Percentiles rank a stretch among this genome's conserved stretches.
phyloP scores from a whole-genome alignment of 2,797 vertebrate genomes.

The Lemur catta region DNA sequence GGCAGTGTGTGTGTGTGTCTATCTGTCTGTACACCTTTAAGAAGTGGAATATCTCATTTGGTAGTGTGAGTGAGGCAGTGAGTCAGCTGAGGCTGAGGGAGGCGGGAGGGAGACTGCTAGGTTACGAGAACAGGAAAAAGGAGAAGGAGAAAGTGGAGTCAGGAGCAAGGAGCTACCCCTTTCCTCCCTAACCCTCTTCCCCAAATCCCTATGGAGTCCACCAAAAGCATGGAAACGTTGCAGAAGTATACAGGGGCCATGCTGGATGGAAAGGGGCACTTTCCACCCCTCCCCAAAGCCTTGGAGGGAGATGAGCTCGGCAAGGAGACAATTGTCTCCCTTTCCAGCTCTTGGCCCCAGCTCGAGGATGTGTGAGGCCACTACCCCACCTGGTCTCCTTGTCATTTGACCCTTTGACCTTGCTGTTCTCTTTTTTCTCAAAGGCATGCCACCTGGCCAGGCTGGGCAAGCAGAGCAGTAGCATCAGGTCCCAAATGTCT shows the following conservation, averaged over 20 bases:
- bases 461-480: background rate
- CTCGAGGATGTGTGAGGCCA: background rate
- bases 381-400: conserved; percentile 16
- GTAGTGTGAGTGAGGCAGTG: conserved; percentile 79
- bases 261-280: background rate
- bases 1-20: conserved; percentile 24
- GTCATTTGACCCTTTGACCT: conserved; percentile 74
- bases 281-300: conserved; percentile 20
- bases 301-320: background rate
- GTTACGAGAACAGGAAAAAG: conserved; percentile 74
- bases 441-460: conserved; percentile 39
- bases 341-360: background rate
- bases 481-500: background rate
- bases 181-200: background rate
- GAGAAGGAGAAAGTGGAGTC: conserved; percentile 76
- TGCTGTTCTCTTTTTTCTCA: conserved; percentile 43
- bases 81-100: conserved; percentile 79
- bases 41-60: conserved; percentile 77
- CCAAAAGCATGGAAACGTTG: background rate
- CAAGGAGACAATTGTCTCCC: background rate
- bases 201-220: background rate
- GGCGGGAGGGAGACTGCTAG: conserved; percentile 76
- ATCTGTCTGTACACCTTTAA: conserved; percentile 77
- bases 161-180: conserved; percentile 53
- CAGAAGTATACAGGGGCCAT: background rate